phyloP scores from a whole-genome alignment of 2,113 vertebrate genomes.

The Eurystomus gularis region DNA sequence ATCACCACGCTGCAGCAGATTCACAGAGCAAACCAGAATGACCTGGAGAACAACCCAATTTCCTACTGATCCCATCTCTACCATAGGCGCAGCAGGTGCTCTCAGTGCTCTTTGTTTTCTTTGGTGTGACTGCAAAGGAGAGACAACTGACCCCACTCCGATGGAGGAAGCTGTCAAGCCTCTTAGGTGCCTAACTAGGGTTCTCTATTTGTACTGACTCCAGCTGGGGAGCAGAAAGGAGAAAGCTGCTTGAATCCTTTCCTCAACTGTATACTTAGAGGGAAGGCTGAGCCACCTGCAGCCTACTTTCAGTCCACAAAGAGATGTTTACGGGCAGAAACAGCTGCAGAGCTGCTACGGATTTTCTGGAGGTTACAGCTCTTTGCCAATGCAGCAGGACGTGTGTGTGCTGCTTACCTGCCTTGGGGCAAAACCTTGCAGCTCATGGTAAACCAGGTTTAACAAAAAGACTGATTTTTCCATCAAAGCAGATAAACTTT shows the following conservation, averaged over 20 bases:
- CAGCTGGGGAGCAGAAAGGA: background rate
- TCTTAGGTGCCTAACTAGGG: rapidly evolving
- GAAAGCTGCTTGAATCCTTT: background rate
- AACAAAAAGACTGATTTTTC: background rate
- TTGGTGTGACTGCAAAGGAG: background rate
- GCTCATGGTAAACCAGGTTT: background rate
- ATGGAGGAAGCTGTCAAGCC: background rate
- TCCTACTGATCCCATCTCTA: background rate
- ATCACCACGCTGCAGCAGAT: background rate
- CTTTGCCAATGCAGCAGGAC: background rate
- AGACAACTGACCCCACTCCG: rapidly evolving
- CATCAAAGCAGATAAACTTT: background rate
- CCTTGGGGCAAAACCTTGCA: background rate
- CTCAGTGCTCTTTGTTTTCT: background rate
- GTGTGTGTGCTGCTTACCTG: background rate
- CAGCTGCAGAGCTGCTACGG: background rate
- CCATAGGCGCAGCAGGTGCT: background rate
- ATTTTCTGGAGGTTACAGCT: background rate
- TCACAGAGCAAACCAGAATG: background rate
- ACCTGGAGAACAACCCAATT: background rate
- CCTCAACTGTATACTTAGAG: background rate
- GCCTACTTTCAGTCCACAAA: background rate
- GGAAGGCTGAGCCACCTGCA: background rate
- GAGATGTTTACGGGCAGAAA: background rate
- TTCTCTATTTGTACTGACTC: background rate